Evolutionary conservation across 2,888 invertebrate species (phyloP).

Genomic region (Galerucella nymphaeae): DNA sequence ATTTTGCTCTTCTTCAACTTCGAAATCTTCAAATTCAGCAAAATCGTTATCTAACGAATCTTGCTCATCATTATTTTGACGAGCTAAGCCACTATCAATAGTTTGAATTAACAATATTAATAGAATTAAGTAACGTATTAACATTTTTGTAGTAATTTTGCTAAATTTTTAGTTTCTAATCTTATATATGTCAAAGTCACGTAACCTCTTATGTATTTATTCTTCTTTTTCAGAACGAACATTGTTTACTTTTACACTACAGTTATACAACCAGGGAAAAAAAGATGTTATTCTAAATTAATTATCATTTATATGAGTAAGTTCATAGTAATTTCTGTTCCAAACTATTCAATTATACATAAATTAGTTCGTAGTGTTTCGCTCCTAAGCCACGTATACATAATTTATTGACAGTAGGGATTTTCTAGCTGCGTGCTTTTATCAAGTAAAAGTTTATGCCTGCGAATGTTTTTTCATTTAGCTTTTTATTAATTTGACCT

Average conservation of each 20-base stretch:
- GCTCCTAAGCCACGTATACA: no score
- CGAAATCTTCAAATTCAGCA: slow-evolving; percentile 87
- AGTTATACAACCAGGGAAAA: no score
- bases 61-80: slow-evolving; percentile 58
- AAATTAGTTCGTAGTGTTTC: no score
- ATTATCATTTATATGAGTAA: no score
- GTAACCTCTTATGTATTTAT: slow-evolving; percentile 3
- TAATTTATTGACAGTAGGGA: neutral
- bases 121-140: slow-evolving; percentile 24
- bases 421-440: neutral
- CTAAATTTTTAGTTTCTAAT: slow-evolving; percentile 4
- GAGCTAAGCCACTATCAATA: slow-evolving; percentile 21
- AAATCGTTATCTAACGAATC: slow-evolving; percentile 87
- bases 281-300: no score
- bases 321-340: no score
- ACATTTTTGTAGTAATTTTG: slow-evolving; percentile 12
- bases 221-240: slow-evolving; percentile 5
- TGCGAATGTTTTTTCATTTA: neutral
- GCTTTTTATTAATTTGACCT: slow-evolving; percentile 2
- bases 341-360: no score
- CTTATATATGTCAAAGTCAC: slow-evolving; percentile 7
- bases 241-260: no score
- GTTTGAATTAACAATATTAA: slow-evolving; percentile 26
- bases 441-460: no score
- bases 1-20: slow-evolving; percentile 49